phyloP scores from a whole-genome alignment of 2,113 vertebrate species.

The Gasterosteus nipponicus region DNA sequence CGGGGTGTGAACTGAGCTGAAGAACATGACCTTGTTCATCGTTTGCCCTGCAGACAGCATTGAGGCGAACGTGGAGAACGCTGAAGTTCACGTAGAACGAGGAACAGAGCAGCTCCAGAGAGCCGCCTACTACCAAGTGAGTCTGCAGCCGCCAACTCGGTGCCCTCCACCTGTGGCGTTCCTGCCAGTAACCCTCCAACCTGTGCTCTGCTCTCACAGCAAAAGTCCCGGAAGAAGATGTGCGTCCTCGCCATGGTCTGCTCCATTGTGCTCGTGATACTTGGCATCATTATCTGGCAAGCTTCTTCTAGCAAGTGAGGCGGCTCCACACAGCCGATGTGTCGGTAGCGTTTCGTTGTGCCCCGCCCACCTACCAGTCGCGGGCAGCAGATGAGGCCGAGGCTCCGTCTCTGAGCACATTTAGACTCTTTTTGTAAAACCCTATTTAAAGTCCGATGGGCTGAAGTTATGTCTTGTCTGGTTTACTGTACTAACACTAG shows the following conservation, averaged over 20 bases:
- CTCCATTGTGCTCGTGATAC: conserved; percentile 77
- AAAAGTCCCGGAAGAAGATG: conserved; percentile 98
- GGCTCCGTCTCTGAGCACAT: conserved; percentile 42
- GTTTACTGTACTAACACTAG: conserved; percentile 76
- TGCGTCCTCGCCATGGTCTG: conserved; percentile 90
- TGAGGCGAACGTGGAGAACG: conserved; percentile 96
- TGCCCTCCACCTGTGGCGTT: background rate
- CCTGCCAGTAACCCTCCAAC: background rate
- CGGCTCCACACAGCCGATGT: conserved; percentile 1
- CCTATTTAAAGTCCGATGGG: conserved; percentile 79
- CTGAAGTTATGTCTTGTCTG: conserved; percentile 41
- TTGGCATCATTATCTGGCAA: conserved; percentile 85
- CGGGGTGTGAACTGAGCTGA: background rate
- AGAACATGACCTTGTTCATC: background rate
- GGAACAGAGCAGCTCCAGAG: conserved; percentile 92
- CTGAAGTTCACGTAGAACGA: conserved; percentile 93
- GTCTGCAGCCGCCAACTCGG: background rate
- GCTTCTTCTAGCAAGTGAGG: conserved; percentile 68
- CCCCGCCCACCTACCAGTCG: conserved; percentile 40
- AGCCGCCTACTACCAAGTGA: conserved; percentile 94
- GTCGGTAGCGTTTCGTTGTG: conserved; percentile 45
- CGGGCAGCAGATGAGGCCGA: background rate
- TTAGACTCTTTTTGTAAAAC: conserved; percentile 51
- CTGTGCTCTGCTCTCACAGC: conserved; percentile 75
- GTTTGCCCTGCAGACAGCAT: conserved; percentile 88